Percentiles rank a stretch among this genome's conserved stretches.
phyloP scores from a whole-genome alignment of 2,888 invertebrate species.

The Lepeophtheirus nordmannii region DNA sequence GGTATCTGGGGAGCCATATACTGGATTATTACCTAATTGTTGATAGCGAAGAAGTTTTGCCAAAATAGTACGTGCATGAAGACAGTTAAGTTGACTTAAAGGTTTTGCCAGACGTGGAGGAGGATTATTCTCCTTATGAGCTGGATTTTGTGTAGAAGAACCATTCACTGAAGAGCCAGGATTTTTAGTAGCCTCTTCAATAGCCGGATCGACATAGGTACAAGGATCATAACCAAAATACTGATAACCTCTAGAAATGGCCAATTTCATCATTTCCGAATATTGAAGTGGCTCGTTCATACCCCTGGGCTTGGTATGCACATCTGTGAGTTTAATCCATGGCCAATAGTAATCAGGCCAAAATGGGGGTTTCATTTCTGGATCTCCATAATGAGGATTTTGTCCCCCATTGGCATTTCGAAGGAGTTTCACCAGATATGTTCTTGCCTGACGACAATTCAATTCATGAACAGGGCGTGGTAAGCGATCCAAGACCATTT shows the following conservation, averaged over 20 bases:
- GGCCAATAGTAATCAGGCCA: slow-evolving; percentile 25
- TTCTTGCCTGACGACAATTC: slow-evolving; percentile 22
- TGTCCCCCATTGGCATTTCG: slow-evolving; percentile 12
- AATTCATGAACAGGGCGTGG: slow-evolving; percentile 21
- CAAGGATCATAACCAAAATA: slow-evolving; percentile 22
- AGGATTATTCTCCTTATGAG: neutral
- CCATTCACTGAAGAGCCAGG: neutral
- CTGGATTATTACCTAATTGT: slow-evolving; percentile 21
- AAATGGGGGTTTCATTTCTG: slow-evolving; percentile 17
- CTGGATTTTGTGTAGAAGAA: neutral
- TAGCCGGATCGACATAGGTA: neutral
- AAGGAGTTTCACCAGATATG: slow-evolving; percentile 23
- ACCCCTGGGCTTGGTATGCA: slow-evolving; percentile 19
- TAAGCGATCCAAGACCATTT: slow-evolving; percentile 9
- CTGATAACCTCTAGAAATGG: slow-evolving; percentile 21
- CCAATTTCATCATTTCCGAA: slow-evolving; percentile 24
- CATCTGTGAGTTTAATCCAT: slow-evolving; percentile 21
- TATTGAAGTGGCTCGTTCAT: slow-evolving; percentile 22
- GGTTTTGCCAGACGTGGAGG: slow-evolving; percentile 13
- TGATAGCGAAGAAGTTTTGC: slow-evolving; percentile 23
- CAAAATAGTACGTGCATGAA: slow-evolving; percentile 18
- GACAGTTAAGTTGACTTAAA: slow-evolving; percentile 1
- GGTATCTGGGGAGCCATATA: slow-evolving; percentile 19
- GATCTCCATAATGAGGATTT: slow-evolving; percentile 22
- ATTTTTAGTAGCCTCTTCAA: slow-evolving; percentile 10